Base-by-base conservation (phyloP, 1,140 invertebrate species). In the Danaus plexippus region DNA sequence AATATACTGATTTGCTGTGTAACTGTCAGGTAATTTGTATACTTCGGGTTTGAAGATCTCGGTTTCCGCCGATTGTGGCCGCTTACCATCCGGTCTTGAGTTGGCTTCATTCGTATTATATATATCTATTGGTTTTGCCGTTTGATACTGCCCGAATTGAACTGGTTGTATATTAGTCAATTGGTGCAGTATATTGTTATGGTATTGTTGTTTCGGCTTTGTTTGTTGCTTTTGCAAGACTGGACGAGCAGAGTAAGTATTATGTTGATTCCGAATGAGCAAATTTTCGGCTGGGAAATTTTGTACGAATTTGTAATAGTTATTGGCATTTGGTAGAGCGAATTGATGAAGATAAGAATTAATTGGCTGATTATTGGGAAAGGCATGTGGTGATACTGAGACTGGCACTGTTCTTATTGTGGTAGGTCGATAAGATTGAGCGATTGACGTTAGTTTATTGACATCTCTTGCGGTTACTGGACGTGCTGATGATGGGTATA, bases 301-400 rank as follows among this genome's bases (percentile, higher is more conserved):
- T 53, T 84, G 84, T 9, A 82, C 56, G 52, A 79, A 73, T 65
- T 87, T 88, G 64, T 80, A 88, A 44, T 78, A 72, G 18, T 69
- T 66, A 1, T 69, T 71, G 54, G 80, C 85, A 42, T 73, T 77
- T 41, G 74, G 77, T 44, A 83, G 49, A 1, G 75, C 61, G 59
- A 87, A 88, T 3, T 85, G 87, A 44, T 88, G 88, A 47, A 83
- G 66, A 55, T 88, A 88, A 2, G 80, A 77, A 45, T 83, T 88
- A 43, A 88, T 78, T 0, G 87, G 86, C 61, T 87, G 81, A 52
- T 84, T 83, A 0, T 62, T 58, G 6, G 74, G 65, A 10, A 59
- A 54, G 2, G 71, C 63, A 13, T 66, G 69, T 0, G 73, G 56
- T 7, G 72, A 57, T 41, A 59, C 65, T 4, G 72, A 69, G 9